These are phyloP conservation scores for Colinus virginianus DNA, from an alignment of 2,113 vertebrate species.

Conservation along the genomic window DNA sequence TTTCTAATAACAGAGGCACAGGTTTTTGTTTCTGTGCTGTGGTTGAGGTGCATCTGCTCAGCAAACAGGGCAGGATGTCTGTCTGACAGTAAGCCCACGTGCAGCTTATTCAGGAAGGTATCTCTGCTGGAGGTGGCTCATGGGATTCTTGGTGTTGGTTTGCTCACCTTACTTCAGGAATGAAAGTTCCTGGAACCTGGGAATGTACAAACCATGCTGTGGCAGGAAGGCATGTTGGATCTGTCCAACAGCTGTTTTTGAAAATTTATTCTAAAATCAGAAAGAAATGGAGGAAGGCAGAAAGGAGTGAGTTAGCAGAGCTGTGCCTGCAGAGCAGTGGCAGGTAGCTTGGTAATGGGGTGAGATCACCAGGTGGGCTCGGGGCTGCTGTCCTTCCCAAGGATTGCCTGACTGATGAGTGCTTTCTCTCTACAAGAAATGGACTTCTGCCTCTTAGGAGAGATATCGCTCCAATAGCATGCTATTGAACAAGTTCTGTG, in stretches of 20 bases:
- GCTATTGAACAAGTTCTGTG: neutral
- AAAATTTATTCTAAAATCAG: slow-evolving; percentile 2
- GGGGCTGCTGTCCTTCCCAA: neutral
- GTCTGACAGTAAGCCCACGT: neutral
- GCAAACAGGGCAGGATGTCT: neutral
- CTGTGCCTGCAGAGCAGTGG: neutral
- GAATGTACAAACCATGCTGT: neutral
- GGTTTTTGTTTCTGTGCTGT: neutral
- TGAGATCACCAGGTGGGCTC: neutral
- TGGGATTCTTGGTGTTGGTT: neutral
- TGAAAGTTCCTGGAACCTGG: neutral
- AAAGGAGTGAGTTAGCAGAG: neutral
- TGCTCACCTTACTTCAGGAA: neutral
- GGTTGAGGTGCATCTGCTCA: neutral
- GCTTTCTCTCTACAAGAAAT: neutral
- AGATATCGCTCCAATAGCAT: neutral
- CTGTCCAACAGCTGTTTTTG: neutral
- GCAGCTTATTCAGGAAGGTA: neutral
- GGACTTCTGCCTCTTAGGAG: neutral
- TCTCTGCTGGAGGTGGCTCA: neutral
- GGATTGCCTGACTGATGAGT: slow-evolving; percentile 9
- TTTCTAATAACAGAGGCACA: neutral
- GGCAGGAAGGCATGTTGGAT: neutral
- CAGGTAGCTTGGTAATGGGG: neutral
- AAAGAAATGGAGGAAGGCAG: neutral